Percentiles rank a stretch among this genome's conserved stretches.
These are phyloP conservation scores for Chrysopilus asiliformis DNA, from an alignment of 2,888 invertebrate genomes.

Conservation along the genomic window DNA sequence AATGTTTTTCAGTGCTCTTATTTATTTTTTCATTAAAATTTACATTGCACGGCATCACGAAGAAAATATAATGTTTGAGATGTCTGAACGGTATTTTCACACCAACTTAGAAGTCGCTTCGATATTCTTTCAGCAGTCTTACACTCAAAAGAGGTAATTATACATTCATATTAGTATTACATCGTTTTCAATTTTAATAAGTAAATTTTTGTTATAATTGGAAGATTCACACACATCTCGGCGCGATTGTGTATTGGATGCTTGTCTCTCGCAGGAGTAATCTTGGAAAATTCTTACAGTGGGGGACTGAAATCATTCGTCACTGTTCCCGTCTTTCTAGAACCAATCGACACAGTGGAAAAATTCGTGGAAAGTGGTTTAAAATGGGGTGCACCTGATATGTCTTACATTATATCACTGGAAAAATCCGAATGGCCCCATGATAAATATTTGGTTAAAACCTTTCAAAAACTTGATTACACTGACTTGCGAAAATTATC, in stretches of 20 bases:
- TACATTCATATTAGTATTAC: no score
- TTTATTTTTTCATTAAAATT: slow-evolving; percentile 18
- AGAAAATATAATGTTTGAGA: not conserved
- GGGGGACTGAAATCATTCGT: slow-evolving; percentile 30
- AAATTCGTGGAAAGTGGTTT: slow-evolving; percentile 26
- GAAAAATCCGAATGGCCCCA: slow-evolving; percentile 22
- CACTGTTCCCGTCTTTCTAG: slow-evolving; percentile 26
- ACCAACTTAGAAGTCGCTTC: slow-evolving; percentile 23
- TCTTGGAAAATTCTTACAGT: slow-evolving; percentile 31
- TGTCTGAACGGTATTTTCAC: not conserved
- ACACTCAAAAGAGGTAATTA: slow-evolving; percentile 19
- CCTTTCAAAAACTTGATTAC: slow-evolving; percentile 26
- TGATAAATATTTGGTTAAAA: slow-evolving; percentile 23
- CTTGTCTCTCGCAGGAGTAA: slow-evolving; percentile 27
- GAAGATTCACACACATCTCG: slow-evolving; percentile 23
- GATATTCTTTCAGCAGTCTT: slow-evolving; percentile 31
- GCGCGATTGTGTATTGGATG: slow-evolving; percentile 26
- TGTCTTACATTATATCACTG: slow-evolving; percentile 27
- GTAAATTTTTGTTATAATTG: not conserved
- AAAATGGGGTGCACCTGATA: slow-evolving; percentile 31
- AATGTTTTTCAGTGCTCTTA: slow-evolving; percentile 20
- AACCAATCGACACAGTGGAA: slow-evolving; percentile 26
- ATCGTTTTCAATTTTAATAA: not conserved
- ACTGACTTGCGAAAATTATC: slow-evolving; percentile 25
- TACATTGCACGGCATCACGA: not conserved